These are phyloP conservation scores for Belonocnema kinseyi DNA, from an alignment of 1,140 invertebrate genomes.

Conservation along the genomic window DNA sequence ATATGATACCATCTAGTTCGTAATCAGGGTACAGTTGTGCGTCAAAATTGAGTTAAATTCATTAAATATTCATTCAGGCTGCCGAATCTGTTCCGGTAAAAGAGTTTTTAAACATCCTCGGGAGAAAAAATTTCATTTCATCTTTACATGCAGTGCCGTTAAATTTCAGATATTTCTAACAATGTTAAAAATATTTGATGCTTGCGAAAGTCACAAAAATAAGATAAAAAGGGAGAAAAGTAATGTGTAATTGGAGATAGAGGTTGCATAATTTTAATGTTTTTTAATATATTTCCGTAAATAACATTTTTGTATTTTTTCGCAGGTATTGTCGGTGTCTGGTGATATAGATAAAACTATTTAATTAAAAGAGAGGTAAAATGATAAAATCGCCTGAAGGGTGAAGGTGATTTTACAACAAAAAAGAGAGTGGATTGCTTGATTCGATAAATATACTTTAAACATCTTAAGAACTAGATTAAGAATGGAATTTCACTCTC, in stretches of 20 bases:
- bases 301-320: too few relatives aligned
- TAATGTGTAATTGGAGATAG: background rate
- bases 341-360: too few relatives aligned
- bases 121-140: slow-evolving; percentile 1
- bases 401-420: too few relatives aligned
- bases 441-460: slow-evolving; percentile 51
- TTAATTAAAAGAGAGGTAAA: too few relatives aligned
- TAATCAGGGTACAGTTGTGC: background rate
- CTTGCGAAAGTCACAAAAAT: background rate
- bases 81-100: background rate
- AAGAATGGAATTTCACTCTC: slow-evolving; percentile 21
- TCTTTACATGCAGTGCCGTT: background rate
- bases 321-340: too few relatives aligned
- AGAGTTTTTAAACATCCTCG: background rate
- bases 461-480: slow-evolving; percentile 46
- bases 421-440: slow-evolving; percentile 39
- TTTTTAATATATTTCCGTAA: background rate
- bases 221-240: background rate
- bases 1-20: background rate
- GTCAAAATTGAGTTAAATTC: background rate
- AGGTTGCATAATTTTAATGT: background rate
- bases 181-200: background rate
- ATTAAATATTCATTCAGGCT: background rate
- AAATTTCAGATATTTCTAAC: background rate
- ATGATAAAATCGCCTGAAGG: too few relatives aligned